Percentiles rank a stretch among this genome's conserved stretches.
These are phyloP conservation scores for Acleris emargana DNA, from an alignment of 2,888 invertebrate species.

Conservation along the genomic window DNA sequence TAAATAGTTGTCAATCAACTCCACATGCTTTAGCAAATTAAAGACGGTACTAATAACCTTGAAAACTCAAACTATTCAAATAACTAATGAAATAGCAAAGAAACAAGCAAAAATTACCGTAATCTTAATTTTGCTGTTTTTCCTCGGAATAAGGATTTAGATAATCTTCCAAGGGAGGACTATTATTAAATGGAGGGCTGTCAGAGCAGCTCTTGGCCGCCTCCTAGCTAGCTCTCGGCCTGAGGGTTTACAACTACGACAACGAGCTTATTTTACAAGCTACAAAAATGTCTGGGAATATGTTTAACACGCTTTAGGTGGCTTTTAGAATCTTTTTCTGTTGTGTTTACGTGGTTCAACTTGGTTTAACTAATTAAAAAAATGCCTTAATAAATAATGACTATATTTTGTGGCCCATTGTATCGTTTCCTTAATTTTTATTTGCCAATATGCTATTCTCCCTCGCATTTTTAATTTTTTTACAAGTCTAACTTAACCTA, in stretches of 20 bases:
- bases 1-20: too few relatives aligned
- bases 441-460: too few relatives aligned
- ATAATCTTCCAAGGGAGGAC: conserved; percentile 73
- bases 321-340: too few relatives aligned
- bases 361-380: too few relatives aligned
- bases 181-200: conserved; percentile 78
- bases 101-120: background rate
- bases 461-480: too few relatives aligned
- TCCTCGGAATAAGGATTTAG: conserved; percentile 47
- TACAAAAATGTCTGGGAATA: background rate
- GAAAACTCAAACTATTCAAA: background rate
- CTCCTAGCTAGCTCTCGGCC: conserved; percentile 46
- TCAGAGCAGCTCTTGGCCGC: conserved; percentile 63
- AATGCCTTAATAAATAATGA: too few relatives aligned
- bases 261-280: conserved; percentile 7
- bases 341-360: too few relatives aligned
- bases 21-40: too few relatives aligned
- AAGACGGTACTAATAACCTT: background rate
- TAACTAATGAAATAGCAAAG: background rate
- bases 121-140: conserved; percentile 5
- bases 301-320: too few relatives aligned
- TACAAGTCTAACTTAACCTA: too few relatives aligned
- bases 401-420: too few relatives aligned
- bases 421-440: too few relatives aligned
- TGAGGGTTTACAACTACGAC: conserved; percentile 8